Conservation (phyloP, 1,140 invertebrate genomes). For the Ceratitis capitata region DNA sequence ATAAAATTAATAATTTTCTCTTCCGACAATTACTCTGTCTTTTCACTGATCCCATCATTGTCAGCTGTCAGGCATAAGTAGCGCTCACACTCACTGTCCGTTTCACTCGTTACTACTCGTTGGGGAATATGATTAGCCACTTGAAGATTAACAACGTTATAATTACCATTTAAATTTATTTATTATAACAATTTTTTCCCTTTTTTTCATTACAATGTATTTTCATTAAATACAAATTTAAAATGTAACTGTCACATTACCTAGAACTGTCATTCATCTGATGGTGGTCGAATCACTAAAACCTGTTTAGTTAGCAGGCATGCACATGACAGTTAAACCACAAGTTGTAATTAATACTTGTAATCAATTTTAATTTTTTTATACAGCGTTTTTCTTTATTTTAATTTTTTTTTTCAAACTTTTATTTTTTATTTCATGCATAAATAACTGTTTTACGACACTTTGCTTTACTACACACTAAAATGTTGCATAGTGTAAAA, state of each 20-base stretch:
- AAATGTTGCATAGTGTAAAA: background rate
- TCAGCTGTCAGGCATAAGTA: background rate
- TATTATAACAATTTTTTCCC: background rate
- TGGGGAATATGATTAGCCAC: background rate
- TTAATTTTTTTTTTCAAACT: background rate
- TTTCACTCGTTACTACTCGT: background rate
- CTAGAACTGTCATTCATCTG: slow-evolving; percentile 9
- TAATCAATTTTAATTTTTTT: background rate
- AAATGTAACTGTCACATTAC: background rate
- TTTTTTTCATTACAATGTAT: no score
- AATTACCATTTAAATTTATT: background rate
- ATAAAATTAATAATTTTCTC: background rate
- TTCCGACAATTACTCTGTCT: background rate
- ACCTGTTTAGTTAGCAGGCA: background rate
- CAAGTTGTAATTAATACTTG: background rate
- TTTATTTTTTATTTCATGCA: background rate
- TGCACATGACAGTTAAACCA: background rate
- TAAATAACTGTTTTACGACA: background rate
- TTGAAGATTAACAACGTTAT: background rate
- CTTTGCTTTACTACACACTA: background rate
- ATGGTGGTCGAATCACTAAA: background rate
- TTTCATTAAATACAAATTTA: background rate
- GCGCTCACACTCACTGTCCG: no score
- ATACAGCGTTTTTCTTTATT: background rate
- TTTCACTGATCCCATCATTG: background rate